Conservation (phyloP, 2,113 vertebrate species). For the Apodemus speciosus region DNA sequence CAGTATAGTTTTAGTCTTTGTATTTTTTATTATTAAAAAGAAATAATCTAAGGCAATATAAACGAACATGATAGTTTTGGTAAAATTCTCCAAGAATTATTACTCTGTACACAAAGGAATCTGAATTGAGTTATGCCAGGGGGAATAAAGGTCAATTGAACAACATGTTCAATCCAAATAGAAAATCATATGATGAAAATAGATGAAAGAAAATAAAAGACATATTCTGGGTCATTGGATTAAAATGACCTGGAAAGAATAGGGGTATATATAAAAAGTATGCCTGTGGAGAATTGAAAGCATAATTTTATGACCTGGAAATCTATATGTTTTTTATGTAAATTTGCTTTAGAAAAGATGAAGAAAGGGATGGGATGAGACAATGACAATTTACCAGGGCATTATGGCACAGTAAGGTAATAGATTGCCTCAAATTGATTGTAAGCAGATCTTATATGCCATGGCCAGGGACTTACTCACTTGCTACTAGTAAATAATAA, state of each 20-base stretch:
- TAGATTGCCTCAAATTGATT: constrained; percentile 27
- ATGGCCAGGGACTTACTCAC: neutral
- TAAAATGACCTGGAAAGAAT: constrained; percentile 5
- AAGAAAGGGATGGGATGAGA: constrained; percentile 59
- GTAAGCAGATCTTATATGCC: neutral
- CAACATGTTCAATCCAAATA: constrained; percentile 60
- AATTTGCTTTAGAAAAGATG: constrained; percentile 57
- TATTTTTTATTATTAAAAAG: neutral
- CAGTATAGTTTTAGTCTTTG: neutral
- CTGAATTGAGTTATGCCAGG: neutral
- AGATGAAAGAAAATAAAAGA: constrained; percentile 68
- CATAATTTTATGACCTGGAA: constrained; percentile 61
- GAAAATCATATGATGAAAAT: constrained; percentile 69
- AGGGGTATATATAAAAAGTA: neutral
- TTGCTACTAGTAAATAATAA: neutral
- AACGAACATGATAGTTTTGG: constrained; percentile 23
- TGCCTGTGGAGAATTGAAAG: constrained; percentile 17
- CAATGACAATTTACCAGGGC: constrained; percentile 36
- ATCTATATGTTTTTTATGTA: constrained; percentile 64
- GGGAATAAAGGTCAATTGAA: constrained; percentile 55
- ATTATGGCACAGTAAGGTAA: neutral
- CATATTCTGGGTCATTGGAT: constrained; percentile 64
- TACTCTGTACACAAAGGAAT: constrained; percentile 5
- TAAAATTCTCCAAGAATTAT: neutral
- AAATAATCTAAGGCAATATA: neutral